These are phyloP conservation scores for Hystrix brachyura DNA, from an alignment of 2,113 vertebrate genomes.

Conservation along the genomic window DNA sequence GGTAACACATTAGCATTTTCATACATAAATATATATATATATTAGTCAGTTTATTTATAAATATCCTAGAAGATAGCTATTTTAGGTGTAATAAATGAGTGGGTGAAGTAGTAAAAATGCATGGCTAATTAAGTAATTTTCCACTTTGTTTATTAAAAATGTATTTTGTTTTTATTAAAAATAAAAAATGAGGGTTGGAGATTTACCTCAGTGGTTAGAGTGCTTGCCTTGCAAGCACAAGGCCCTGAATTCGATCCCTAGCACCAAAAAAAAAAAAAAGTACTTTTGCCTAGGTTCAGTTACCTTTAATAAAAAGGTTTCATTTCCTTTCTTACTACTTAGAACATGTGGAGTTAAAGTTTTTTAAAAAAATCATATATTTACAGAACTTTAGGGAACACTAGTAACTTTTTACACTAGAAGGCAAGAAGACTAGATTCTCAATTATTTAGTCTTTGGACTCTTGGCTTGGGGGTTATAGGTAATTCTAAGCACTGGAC, in stretches of 20 bases:
- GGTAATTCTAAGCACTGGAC: conserved; percentile 30
- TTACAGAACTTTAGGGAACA: conserved; percentile 35
- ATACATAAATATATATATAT: neutral
- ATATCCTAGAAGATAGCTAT: neutral
- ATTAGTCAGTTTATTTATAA: conserved; percentile 4
- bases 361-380: conserved; percentile 6
- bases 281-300: neutral
- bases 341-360: conserved; percentile 33
- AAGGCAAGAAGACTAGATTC: neutral
- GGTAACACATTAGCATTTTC: neutral
- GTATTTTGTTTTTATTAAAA: conserved; percentile 31
- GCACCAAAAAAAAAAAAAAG: no score
- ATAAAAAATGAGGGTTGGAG: neutral
- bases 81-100: conserved; percentile 21
- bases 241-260: no score
- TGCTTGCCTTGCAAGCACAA: no score
- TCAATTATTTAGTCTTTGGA: conserved; percentile 55
- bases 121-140: neutral
- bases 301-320: conserved; percentile 10
- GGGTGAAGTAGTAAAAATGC: neutral
- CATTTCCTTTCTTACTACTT: conserved; percentile 15
- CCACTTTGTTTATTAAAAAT: neutral
- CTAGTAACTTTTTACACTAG: conserved; percentile 16
- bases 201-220: no score
- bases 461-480: neutral